Conservation (phyloP, 2,113 vertebrate species). For the Pseudorhombus dupliciocellatus region DNA sequence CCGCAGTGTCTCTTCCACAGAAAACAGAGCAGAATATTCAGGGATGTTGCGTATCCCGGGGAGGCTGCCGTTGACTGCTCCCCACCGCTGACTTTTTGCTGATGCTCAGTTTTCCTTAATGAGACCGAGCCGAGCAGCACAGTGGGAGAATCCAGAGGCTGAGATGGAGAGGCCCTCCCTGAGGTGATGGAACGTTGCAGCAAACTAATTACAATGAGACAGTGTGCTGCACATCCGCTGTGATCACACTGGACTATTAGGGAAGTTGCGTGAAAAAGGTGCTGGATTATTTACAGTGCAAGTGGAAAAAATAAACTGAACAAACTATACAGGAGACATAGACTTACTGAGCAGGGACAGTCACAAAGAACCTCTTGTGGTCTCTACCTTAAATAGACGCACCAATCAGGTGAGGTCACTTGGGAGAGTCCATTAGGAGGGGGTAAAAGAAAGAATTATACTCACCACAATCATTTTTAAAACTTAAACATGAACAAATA, state of each 20-base stretch:
- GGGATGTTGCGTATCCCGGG: conserved; percentile 1
- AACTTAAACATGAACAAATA: too few species aligned
- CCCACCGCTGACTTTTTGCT: conserved; percentile 29
- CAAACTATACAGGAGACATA: too few species aligned
- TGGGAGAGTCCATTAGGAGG: too few species aligned
- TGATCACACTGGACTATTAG: conserved; percentile 33
- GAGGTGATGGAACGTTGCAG: conserved; percentile 14
- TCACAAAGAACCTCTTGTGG: too few species aligned
- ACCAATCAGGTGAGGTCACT: too few species aligned
- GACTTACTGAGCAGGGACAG: too few species aligned
- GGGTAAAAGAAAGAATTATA: too few species aligned
- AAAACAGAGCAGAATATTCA: conserved; percentile 38
- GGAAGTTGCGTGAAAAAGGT: too few species aligned
- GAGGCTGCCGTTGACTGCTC: conserved; percentile 3
- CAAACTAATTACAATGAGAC: conserved; percentile 31
- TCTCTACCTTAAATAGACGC: too few species aligned
- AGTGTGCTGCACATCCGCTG: conserved; percentile 30
- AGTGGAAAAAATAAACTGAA: too few species aligned
- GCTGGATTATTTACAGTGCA: too few species aligned
- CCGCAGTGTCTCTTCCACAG: conserved; percentile 2
- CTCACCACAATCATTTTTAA: too few species aligned
- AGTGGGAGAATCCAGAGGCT: conserved; percentile 11
- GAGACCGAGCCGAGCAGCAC: conserved; percentile 34
- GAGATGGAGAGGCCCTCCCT: conserved; percentile 2
- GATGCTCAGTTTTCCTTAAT: conserved; percentile 47